Percentiles rank a stretch among this genome's conserved stretches.
Conservation (phyloP, 2,888 invertebrate species). For the Cylindroiulus punctatus region DNA sequence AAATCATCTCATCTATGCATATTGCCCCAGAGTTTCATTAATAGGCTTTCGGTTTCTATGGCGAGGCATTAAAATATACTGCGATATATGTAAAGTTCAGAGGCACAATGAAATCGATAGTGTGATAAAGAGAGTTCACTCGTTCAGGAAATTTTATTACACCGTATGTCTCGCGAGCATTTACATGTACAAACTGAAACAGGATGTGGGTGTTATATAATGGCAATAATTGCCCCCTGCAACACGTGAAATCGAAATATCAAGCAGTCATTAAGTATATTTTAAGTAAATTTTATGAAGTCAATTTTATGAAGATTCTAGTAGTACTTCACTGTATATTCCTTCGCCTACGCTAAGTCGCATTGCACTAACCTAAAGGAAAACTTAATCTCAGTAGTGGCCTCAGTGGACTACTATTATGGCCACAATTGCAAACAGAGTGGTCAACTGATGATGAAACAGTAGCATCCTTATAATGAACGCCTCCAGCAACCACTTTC, state of each 20-base stretch:
- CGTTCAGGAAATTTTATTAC: background rate
- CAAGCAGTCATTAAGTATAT: background rate
- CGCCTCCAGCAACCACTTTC: background rate
- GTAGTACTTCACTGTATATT: background rate
- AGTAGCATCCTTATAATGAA: background rate
- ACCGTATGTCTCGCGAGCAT: background rate
- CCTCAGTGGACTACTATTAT: background rate
- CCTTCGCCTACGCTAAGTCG: background rate
- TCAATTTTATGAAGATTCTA: background rate
- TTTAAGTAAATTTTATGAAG: too few species aligned
- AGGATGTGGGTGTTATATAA: background rate
- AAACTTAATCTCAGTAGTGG: background rate
- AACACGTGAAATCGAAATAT: background rate
- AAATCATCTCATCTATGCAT: background rate
- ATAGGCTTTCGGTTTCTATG: background rate
- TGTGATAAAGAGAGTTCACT: background rate
- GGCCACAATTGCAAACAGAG: background rate
- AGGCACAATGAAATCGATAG: slow-evolving; percentile 17
- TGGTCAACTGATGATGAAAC: background rate
- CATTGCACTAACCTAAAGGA: background rate
- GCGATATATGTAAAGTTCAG: background rate
- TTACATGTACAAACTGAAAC: background rate
- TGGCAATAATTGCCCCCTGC: background rate
- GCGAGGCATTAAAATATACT: background rate
- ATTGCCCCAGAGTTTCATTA: slow-evolving; percentile 35